Conservation (phyloP, 2,888 invertebrate species). For the Sarcophaga variegata region DNA sequence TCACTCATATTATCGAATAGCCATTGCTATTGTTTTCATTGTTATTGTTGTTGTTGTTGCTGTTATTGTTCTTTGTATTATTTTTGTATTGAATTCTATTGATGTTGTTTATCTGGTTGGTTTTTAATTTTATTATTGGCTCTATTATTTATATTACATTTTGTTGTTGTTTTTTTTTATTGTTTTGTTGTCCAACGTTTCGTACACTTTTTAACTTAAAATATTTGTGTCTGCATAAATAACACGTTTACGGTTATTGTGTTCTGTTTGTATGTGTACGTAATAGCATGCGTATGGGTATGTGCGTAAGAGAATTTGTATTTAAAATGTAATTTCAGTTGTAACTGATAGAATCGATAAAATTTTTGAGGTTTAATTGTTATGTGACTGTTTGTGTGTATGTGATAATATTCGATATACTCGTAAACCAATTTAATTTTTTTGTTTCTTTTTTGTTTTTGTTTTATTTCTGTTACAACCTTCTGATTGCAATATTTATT, state of each 20-base stretch:
- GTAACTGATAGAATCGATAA: slow-evolving; percentile 26
- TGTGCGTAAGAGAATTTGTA: not conserved
- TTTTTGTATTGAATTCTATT: not conserved
- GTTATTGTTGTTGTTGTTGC: slow-evolving; percentile 2
- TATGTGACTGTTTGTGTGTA: not conserved
- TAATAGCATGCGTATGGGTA: not conserved
- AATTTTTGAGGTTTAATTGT: slow-evolving; percentile 37
- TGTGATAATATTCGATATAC: not conserved
- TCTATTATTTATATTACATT: not conserved
- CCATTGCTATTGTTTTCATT: slow-evolving; percentile 31
- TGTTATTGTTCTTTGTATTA: not conserved
- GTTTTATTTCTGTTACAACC: not conserved
- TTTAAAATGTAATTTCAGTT: not conserved
- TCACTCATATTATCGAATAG: slow-evolving; percentile 58
- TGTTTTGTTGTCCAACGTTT: not conserved
- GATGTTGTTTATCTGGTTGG: slow-evolving; percentile 1
- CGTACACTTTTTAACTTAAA: not conserved
- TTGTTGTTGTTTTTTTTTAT: not conserved
- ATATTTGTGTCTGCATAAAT: slow-evolving; percentile 17
- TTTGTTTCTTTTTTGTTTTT: not conserved
- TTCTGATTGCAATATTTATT: slow-evolving; percentile 21
- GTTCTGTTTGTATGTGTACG: not conserved
- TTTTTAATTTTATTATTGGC: slow-evolving; percentile 32
- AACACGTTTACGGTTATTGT: not conserved
- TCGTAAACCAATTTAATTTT: not conserved